These are phyloP conservation scores for Entomobrya proxima DNA, from an alignment of 2,888 invertebrate genomes.

Conservation along the genomic window DNA sequence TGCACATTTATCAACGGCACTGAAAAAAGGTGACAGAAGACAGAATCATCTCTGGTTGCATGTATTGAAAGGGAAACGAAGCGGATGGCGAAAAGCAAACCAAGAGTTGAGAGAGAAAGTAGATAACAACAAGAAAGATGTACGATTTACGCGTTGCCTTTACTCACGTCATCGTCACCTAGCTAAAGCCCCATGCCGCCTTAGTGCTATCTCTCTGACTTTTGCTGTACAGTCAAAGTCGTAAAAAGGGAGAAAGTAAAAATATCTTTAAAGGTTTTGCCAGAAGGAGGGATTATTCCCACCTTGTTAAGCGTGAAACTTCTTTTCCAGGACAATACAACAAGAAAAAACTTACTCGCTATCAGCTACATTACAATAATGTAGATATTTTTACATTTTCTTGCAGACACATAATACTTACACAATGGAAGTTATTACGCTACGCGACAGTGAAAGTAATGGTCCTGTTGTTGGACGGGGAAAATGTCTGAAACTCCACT, in stretches of 20 bases:
- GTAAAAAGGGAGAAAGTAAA: slow-evolving; percentile 20
- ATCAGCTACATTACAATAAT: not conserved
- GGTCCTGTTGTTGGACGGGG: not conserved
- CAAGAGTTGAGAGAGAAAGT: not conserved
- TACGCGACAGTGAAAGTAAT: not conserved
- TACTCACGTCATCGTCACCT: not conserved
- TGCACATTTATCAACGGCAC: slow-evolving; percentile 17
- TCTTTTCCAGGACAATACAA: not conserved
- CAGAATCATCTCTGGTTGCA: not conserved
- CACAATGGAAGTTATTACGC: not conserved
- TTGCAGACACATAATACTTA: not conserved
- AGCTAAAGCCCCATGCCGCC: not conserved
- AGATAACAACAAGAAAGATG: slow-evolving; percentile 22
- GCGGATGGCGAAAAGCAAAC: not conserved
- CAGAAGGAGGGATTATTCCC: slow-evolving; percentile 12
- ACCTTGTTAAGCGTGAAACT: not conserved
- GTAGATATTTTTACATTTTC: not conserved
- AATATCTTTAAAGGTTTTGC: not conserved
- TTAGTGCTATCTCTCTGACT: not conserved
- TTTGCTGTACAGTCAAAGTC: not conserved
- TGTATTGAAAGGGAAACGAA: not conserved
- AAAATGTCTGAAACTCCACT: not conserved
- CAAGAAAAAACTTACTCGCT: not conserved
- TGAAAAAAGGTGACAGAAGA: slow-evolving; percentile 30
- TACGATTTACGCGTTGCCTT: slow-evolving; percentile 5